These are phyloP conservation scores for Sinonovacula constricta DNA, from an alignment of 1,140 invertebrate species.

Conservation along the genomic window DNA sequence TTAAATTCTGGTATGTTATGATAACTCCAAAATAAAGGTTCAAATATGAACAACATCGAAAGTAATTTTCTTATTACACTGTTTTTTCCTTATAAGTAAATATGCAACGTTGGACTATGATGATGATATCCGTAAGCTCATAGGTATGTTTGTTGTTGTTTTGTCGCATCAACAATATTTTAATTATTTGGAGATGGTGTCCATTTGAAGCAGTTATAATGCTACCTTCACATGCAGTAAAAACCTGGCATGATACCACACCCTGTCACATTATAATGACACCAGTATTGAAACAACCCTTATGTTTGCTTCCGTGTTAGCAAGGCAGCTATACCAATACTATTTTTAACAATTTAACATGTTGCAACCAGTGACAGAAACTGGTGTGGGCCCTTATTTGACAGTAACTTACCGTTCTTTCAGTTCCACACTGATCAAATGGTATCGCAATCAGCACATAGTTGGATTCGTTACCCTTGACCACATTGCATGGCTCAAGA, in stretches of 20 bases:
- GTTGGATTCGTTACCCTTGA: slow-evolving; percentile 14
- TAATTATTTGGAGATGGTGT: too few relatives aligned
- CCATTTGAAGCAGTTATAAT: too few relatives aligned
- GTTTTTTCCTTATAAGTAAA: too few relatives aligned
- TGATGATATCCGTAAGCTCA: background rate
- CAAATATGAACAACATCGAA: too few relatives aligned
- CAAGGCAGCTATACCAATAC: too few relatives aligned
- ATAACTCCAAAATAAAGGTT: too few relatives aligned
- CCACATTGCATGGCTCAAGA: slow-evolving; percentile 29
- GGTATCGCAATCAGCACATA: slow-evolving; percentile 59
- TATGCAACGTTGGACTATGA: background rate
- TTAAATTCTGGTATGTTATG: too few relatives aligned
- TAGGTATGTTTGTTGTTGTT: background rate
- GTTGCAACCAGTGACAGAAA: background rate
- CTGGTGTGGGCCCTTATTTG: background rate
- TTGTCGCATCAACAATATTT: background rate
- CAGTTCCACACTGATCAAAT: slow-evolving; percentile 61
- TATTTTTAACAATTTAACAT: too few relatives aligned
- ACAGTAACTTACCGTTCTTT: slow-evolving; percentile 45
- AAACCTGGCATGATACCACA: too few relatives aligned
- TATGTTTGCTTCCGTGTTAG: too few relatives aligned
- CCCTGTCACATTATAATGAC: background rate
- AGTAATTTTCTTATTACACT: too few relatives aligned
- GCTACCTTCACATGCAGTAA: background rate
- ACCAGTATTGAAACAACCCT: too few relatives aligned